Conservation (phyloP, 2,797 vertebrate genomes). For the Channa striata region DNA sequence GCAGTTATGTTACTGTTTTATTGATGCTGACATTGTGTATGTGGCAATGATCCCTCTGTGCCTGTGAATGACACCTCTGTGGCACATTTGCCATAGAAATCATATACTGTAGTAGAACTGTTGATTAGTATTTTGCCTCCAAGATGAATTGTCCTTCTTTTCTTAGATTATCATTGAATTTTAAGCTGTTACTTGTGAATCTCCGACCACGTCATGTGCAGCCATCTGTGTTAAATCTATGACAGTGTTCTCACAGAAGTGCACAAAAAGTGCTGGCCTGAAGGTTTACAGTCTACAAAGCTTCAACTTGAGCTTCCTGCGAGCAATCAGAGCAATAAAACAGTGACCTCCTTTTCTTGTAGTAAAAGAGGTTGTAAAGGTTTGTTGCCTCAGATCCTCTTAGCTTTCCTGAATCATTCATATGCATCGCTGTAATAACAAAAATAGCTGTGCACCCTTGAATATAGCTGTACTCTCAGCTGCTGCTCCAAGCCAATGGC, state of each 20-base stretch:
- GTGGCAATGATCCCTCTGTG: background rate
- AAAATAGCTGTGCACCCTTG: conserved; percentile 52
- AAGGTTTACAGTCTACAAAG: conserved; percentile 30
- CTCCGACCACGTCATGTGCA: background rate
- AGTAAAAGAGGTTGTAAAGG: conserved; percentile 44
- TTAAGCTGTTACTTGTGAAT: conserved; percentile 2
- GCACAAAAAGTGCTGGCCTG: conserved; percentile 31
- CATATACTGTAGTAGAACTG: background rate
- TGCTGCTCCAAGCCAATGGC: conserved; percentile 40
- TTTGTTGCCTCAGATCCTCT: conserved; percentile 40
- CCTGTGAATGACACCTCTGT: conserved; percentile 27
- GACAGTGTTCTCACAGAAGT: conserved; percentile 6
- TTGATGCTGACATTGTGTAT: conserved; percentile 24
- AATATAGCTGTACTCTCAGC: conserved; percentile 37
- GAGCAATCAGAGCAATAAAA: conserved; percentile 44
- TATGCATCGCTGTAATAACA: conserved; percentile 55
- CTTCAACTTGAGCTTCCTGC: conserved; percentile 24
- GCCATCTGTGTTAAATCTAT: conserved; percentile 21
- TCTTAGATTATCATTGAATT: conserved; percentile 4
- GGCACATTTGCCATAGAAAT: conserved; percentile 15
- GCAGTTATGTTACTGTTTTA: conserved; percentile 32
- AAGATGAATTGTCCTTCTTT: background rate
- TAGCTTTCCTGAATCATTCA: conserved; percentile 73
- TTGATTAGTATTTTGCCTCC: conserved; percentile 4
- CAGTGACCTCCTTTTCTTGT: conserved; percentile 69